phyloP scores from a whole-genome alignment of 1,140 invertebrate genomes.

The Cydia pomonella region DNA sequence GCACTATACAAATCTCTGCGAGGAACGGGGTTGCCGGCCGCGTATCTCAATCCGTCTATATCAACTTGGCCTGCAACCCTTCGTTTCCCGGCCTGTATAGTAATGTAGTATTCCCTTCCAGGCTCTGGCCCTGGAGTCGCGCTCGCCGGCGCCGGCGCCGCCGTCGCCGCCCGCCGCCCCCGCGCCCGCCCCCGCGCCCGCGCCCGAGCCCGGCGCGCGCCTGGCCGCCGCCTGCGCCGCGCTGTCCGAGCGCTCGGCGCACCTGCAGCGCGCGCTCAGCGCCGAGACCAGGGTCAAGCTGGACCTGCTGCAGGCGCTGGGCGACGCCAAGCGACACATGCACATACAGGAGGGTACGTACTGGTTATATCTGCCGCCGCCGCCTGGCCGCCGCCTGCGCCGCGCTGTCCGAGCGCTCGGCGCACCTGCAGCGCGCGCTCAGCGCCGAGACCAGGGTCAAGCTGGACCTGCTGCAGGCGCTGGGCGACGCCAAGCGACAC shows the following conservation, averaged over 20 bases:
- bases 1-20: too few species aligned
- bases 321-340: conserved; percentile 95
- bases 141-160: conserved; percentile 46
- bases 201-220: conserved; percentile 30
- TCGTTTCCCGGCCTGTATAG: too few species aligned
- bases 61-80: too few species aligned
- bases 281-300: conserved; percentile 98
- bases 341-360: conserved; percentile 94
- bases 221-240: conserved; percentile 45
- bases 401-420: conserved; percentile 56
- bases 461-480: conserved; percentile 96
- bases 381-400: too few species aligned
- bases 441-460: conserved; percentile 98
- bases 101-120: background rate
- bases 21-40: too few species aligned
- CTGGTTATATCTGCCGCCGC: conserved; percentile 41
- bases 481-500: conserved; percentile 96
- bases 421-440: conserved; percentile 92
- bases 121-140: conserved; percentile 32
- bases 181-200: background rate
- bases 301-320: conserved; percentile 97
- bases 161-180: background rate
- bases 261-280: conserved; percentile 95
- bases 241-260: conserved; percentile 55
- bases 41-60: too few species aligned